A percentile compares a stretch with the other conserved stretches of the same genome.
Conservation (phyloP, 2,888 invertebrate genomes). For the Andricus curvator region DNA sequence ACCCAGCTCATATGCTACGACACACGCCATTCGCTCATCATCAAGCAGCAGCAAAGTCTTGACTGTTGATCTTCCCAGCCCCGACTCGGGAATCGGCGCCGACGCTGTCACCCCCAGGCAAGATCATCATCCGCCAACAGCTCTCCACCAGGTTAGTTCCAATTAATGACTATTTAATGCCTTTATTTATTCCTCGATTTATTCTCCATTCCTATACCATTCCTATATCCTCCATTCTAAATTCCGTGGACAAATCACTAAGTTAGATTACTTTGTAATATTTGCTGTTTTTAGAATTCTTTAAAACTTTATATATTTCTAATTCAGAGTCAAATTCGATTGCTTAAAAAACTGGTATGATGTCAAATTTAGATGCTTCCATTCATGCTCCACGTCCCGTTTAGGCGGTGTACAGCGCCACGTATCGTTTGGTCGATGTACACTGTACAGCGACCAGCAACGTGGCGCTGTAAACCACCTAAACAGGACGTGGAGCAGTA, state of each 20-base stretch:
- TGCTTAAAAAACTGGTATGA: no score
- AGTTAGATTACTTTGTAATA: not conserved
- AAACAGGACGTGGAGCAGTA: no score
- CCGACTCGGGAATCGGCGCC: constrained; percentile 97
- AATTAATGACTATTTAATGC: not conserved
- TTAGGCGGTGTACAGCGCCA: no score
- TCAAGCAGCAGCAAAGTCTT: constrained; percentile 82
- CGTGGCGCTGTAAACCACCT: no score
- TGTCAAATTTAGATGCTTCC: no score
- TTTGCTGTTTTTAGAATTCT: not conserved
- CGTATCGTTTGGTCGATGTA: no score
- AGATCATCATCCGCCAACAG: constrained; percentile 83
- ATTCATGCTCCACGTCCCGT: no score
- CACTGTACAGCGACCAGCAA: no score
- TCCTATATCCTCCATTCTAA: not conserved
- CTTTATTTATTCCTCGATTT: not conserved
- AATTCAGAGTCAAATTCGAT: no score
- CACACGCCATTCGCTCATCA: constrained; percentile 75
- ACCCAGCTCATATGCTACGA: constrained; percentile 75
- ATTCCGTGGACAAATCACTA: not conserved
- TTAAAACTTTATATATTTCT: no score
- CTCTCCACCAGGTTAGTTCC: constrained; percentile 90
- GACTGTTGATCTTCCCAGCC: constrained; percentile 96
- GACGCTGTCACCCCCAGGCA: constrained; percentile 91
- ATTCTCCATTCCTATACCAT: not conserved